phyloP scores from a whole-genome alignment of 1,140 invertebrate species.

The Solenopsis invicta region DNA sequence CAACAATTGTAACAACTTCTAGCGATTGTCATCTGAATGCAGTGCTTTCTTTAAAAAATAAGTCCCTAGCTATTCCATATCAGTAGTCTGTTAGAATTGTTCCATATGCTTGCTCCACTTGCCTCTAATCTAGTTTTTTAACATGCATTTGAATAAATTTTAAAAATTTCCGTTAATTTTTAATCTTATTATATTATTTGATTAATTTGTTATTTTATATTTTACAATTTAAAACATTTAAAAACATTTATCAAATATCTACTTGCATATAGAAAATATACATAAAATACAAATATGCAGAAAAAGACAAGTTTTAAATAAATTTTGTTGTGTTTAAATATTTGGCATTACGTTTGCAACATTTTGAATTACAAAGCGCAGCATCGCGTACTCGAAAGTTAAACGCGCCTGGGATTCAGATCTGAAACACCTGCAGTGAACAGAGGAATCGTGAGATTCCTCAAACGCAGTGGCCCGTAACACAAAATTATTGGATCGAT shows the following conservation, averaged over 20 bases:
- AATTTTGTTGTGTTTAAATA: not conserved
- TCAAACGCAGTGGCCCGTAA: not conserved
- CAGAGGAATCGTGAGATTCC: conserved; percentile 25
- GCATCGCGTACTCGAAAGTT: not conserved
- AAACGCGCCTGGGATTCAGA: not conserved
- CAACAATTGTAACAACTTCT: too few relatives aligned
- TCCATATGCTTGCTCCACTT: too few relatives aligned
- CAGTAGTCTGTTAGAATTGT: too few relatives aligned
- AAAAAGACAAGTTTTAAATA: not conserved
- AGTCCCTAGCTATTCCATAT: too few relatives aligned
- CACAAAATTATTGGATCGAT: conserved; percentile 42
- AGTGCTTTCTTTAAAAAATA: too few relatives aligned
- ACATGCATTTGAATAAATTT: not conserved
- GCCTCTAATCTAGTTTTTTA: not conserved
- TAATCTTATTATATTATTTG: not conserved
- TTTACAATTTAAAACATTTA: not conserved
- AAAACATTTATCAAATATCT: too few relatives aligned
- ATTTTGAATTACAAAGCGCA: not conserved
- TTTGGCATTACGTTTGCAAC: not conserved
- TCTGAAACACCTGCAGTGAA: not conserved
- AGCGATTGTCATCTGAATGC: too few relatives aligned
- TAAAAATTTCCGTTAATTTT: not conserved
- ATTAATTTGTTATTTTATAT: not conserved
- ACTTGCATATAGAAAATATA: too few relatives aligned
- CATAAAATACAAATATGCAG: not conserved